phyloP scores from a whole-genome alignment of 2,113 vertebrate species.

The Heliornis fulica region DNA sequence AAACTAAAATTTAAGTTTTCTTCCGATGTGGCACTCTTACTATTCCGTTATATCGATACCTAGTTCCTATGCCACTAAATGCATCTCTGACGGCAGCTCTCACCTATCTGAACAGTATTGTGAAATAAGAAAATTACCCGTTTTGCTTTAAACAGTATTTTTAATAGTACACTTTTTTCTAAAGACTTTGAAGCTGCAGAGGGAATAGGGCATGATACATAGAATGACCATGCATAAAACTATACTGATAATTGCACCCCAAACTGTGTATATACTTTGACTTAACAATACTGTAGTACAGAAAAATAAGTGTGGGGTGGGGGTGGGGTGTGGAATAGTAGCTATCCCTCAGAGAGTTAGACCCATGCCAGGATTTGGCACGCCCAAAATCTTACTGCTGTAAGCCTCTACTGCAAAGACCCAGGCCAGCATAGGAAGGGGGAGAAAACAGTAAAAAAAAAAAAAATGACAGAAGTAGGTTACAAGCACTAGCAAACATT shows the following conservation, averaged over 20 bases:
- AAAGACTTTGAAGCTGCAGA: neutral
- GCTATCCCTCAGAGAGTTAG: neutral
- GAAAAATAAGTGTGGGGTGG: neutral
- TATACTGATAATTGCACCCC: neutral
- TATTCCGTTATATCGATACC: neutral
- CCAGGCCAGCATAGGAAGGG: neutral
- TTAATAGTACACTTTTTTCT: neutral
- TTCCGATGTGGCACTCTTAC: neutral
- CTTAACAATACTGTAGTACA: neutral
- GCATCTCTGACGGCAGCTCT: neutral
- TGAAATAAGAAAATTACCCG: neutral
- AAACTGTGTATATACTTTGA: neutral
- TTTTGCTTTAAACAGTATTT: neutral
- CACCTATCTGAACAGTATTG: neutral
- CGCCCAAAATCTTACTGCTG: neutral
- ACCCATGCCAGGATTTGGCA: neutral
- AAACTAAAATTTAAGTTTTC: neutral
- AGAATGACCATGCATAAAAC: neutral
- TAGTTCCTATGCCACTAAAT: neutral
- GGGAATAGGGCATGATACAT: neutral
- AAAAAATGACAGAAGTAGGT: neutral
- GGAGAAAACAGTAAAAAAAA: neutral
- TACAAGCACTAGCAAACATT: conserved; percentile 50
- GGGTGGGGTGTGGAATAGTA: neutral
- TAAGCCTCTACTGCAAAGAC: neutral